phyloP scores from a whole-genome alignment of 2,113 vertebrate genomes.

The Vanacampus margaritifer region DNA sequence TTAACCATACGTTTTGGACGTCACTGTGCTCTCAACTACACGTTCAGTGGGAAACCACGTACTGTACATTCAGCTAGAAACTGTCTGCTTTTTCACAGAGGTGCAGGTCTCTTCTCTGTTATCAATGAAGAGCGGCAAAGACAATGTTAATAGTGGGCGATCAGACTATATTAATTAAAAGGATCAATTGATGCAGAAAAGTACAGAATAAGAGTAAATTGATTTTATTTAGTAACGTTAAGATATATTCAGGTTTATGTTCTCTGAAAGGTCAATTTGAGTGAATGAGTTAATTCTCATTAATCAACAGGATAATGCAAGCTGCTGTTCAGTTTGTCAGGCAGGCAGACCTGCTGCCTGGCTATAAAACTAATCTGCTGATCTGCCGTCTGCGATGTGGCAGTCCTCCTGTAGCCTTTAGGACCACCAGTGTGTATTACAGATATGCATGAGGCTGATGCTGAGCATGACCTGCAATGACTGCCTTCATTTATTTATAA shows the following conservation, averaged over 20 bases:
- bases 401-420: conserved; percentile 27
- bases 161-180: no score
- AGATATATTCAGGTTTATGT: background rate
- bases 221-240: background rate
- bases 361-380: conserved; percentile 14
- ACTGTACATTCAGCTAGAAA: conserved; percentile 20
- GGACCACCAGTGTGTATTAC: conserved; percentile 38
- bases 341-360: conserved; percentile 24
- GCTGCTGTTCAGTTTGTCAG: conserved; percentile 22
- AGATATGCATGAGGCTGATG: conserved; percentile 34
- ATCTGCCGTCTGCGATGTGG: conserved; percentile 9
- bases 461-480: conserved; percentile 26
- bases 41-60: conserved; percentile 14
- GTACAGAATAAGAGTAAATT: background rate
- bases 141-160: background rate
- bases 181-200: background rate
- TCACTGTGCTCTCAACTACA: background rate
- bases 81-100: background rate
- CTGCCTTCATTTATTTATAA: conserved; percentile 45
- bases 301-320: conserved; percentile 27
- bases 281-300: background rate
- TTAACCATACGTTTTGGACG: background rate
- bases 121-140: background rate
- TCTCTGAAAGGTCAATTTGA: background rate
- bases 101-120: background rate